These are phyloP conservation scores for Equus przewalskii DNA, from an alignment of 2,113 vertebrate genomes.

Conservation along the genomic window DNA sequence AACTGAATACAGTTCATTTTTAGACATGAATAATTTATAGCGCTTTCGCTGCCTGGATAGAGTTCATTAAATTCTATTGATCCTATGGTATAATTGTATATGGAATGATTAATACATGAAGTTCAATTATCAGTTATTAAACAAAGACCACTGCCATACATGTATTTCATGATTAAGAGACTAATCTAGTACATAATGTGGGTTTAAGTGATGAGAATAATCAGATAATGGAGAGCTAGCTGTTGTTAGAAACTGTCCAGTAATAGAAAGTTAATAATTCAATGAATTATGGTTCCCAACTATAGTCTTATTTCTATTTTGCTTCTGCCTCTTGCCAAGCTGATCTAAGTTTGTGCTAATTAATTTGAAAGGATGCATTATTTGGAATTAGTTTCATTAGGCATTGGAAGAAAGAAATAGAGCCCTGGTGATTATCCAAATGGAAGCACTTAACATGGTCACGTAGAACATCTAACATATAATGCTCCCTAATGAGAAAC, in stretches of 20 bases:
- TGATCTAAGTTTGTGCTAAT: not conserved
- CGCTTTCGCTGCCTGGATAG: slow-evolving; percentile 8
- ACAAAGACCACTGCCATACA: slow-evolving; percentile 59
- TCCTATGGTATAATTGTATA: slow-evolving; percentile 57
- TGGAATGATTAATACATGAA: slow-evolving; percentile 59
- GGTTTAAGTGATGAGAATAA: not conserved
- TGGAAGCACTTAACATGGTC: not conserved
- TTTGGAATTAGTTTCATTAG: not conserved
- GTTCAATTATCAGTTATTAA: slow-evolving; percentile 67
- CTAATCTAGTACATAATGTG: not conserved
- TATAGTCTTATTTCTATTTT: slow-evolving; percentile 9
- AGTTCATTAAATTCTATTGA: slow-evolving; percentile 72
- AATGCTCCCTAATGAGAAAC: not conserved
- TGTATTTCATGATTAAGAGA: slow-evolving; percentile 52
- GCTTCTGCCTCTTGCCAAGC: not conserved
- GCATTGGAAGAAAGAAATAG: not conserved
- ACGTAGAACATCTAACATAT: not conserved
- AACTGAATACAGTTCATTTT: slow-evolving; percentile 60
- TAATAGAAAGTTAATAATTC: slow-evolving; percentile 54
- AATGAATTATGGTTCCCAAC: not conserved
- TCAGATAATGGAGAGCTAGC: not conserved
- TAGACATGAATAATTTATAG: slow-evolving; percentile 57
- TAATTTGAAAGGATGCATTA: not conserved
- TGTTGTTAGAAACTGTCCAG: not conserved
- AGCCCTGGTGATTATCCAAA: not conserved